Conservation (phyloP, 2,888 invertebrate genomes). For the Linnaemya vulpina region DNA sequence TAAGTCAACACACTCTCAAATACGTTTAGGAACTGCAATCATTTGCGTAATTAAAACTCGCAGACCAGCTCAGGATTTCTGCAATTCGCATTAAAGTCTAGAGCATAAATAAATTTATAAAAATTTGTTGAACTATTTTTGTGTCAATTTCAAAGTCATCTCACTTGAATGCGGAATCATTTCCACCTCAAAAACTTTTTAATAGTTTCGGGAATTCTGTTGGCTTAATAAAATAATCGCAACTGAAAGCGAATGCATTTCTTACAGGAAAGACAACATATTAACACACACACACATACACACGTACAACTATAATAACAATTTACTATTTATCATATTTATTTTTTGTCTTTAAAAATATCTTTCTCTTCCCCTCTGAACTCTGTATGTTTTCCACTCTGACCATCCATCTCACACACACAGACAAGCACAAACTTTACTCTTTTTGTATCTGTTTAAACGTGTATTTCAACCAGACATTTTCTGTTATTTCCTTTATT, state of each 20-base stretch:
- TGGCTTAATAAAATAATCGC: neutral
- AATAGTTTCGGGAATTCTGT: neutral
- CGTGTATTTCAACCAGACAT: slow-evolving; percentile 14
- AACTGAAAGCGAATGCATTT: neutral
- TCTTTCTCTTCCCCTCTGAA: slow-evolving; percentile 13
- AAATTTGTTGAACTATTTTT: neutral
- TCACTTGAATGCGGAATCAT: neutral
- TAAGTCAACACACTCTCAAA: neutral
- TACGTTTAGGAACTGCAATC: neutral
- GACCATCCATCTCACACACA: neutral
- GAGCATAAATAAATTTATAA: neutral
- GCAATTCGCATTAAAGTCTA: neutral
- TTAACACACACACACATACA: neutral
- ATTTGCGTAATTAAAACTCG: neutral
- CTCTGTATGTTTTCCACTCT: neutral
- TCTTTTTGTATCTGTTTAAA: neutral
- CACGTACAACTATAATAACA: neutral
- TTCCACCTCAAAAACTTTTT: neutral
- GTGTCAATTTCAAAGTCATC: neutral
- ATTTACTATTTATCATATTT: neutral
- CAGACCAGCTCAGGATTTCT: neutral
- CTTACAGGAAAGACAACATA: no score
- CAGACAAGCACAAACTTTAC: neutral
- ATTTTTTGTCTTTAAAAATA: neutral
- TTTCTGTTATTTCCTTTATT: slow-evolving; percentile 30